Conservation (phyloP, 2,888 invertebrate species). For the Brassicogethes aeneus region DNA sequence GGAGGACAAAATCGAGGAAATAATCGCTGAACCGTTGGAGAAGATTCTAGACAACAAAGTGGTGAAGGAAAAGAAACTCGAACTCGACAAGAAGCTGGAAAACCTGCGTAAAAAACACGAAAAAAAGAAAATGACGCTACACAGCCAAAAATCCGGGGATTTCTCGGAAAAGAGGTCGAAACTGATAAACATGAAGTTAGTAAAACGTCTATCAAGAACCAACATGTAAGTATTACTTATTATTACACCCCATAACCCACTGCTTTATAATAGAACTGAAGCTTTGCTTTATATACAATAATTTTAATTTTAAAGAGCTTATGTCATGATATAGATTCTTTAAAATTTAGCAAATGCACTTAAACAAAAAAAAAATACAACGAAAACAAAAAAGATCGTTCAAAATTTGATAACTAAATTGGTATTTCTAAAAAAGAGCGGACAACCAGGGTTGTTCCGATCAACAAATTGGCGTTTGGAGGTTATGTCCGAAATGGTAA, state of each 20-base stretch:
- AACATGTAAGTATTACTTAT: constrained; percentile 57
- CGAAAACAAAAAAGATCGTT: no score
- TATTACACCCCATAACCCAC: no score
- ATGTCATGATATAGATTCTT: no score
- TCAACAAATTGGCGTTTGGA: constrained; percentile 21
- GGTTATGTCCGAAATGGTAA: constrained; percentile 22
- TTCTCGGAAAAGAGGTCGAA: constrained; percentile 57
- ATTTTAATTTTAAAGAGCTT: no score
- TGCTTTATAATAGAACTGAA: no score
- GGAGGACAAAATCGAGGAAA: constrained; percentile 46
- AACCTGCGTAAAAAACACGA: constrained; percentile 72
- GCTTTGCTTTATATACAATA: no score
- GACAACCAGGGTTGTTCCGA: constrained; percentile 15
- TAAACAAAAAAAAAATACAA: no score
- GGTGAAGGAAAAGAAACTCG: constrained; percentile 72
- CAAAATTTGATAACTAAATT: no score
- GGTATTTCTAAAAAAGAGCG: no score
- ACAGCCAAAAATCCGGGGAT: constrained; percentile 51
- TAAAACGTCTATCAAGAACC: constrained; percentile 67
- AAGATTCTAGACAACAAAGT: constrained; percentile 72
- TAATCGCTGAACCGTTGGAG: constrained; percentile 71
- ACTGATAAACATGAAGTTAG: constrained; percentile 65
- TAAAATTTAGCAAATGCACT: no score
- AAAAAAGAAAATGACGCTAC: constrained; percentile 57
- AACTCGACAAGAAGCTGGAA: constrained; percentile 83